These are phyloP conservation scores for Solenopsis fugax DNA, from an alignment of 1,140 invertebrate species.

Conservation along the genomic window DNA sequence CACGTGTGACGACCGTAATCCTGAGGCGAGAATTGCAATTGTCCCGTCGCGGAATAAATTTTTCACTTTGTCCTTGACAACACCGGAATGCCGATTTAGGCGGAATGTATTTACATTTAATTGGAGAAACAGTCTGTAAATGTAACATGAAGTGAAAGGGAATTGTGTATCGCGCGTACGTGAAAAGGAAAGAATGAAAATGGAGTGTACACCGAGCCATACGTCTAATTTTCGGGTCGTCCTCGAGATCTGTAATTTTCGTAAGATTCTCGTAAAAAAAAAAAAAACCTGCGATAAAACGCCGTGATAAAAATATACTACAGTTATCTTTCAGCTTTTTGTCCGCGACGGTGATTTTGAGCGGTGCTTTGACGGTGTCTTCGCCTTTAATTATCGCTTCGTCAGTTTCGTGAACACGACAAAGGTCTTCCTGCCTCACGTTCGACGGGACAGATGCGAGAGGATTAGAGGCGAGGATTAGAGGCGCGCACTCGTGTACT, in stretches of 20 bases:
- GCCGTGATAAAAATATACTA: not conserved
- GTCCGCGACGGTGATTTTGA: not conserved
- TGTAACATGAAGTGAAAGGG: not conserved
- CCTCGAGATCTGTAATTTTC: not conserved
- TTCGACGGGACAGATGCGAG: conserved; percentile 8
- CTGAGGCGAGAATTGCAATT: not conserved
- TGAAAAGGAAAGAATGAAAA: not conserved
- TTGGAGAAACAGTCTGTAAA: not conserved
- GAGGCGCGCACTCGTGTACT: conserved; percentile 3
- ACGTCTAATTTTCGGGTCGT: not conserved
- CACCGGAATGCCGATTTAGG: not conserved
- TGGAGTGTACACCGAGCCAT: not conserved
- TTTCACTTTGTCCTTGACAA: not conserved
- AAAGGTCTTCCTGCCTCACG: conserved; percentile 15
- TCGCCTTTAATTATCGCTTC: conserved; percentile 50
- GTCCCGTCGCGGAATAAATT: not conserved
- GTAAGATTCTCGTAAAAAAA: not conserved
- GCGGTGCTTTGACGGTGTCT: not conserved
- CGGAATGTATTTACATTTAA: not conserved
- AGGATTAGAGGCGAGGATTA: conserved; percentile 32
- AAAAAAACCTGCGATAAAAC: not conserved
- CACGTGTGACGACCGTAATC: not conserved
- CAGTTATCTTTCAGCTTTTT: not conserved
- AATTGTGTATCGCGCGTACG: not conserved
- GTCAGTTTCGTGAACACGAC: conserved; percentile 2